Evolutionary conservation across 2,797 vertebrate species (phyloP).

Genomic region (Sebastes cheni): DNA sequence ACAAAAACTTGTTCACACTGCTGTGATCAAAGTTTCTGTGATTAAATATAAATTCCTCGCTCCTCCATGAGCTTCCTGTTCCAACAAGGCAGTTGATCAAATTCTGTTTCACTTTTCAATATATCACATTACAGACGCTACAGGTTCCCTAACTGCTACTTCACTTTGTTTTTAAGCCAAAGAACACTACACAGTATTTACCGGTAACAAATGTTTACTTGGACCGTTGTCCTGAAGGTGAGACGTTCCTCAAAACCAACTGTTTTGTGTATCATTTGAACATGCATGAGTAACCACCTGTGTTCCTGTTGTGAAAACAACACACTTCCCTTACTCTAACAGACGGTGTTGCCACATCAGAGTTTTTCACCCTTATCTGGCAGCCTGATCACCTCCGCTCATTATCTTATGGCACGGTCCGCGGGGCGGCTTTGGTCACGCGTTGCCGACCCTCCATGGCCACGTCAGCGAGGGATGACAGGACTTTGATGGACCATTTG

Average conservation of each 20-base stretch:
- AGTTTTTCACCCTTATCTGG: conserved; percentile 57
- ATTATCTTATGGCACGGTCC: conserved; percentile 24
- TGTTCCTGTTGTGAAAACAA: conserved; percentile 71
- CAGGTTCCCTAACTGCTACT: not conserved
- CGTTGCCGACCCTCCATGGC: conserved; percentile 15
- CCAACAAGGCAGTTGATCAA: not conserved
- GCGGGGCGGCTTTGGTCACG: conserved; percentile 13
- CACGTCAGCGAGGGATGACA: conserved; percentile 24
- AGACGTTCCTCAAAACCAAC: conserved; percentile 10
- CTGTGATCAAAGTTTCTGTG: not conserved
- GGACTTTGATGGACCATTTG: conserved; percentile 43
- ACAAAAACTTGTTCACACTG: not conserved
- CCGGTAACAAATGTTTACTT: conserved; percentile 22
- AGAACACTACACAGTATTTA: not conserved
- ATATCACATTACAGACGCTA: not conserved
- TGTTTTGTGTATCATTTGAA: conserved; percentile 42
- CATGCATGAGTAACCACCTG: conserved; percentile 47
- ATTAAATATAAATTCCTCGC: not conserved
- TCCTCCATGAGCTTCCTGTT: not conserved
- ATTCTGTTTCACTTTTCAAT: not conserved
- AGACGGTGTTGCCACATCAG: conserved; percentile 73
- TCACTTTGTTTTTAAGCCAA: not conserved
- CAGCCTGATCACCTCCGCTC: conserved; percentile 37
- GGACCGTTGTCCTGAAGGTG: conserved; percentile 22
- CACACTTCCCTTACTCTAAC: conserved; percentile 55